Evolutionary conservation across 2,797 vertebrate species (phyloP), one percentile per base, ranked within the genome.

Genomic region (Characodon lateralis): DNA sequence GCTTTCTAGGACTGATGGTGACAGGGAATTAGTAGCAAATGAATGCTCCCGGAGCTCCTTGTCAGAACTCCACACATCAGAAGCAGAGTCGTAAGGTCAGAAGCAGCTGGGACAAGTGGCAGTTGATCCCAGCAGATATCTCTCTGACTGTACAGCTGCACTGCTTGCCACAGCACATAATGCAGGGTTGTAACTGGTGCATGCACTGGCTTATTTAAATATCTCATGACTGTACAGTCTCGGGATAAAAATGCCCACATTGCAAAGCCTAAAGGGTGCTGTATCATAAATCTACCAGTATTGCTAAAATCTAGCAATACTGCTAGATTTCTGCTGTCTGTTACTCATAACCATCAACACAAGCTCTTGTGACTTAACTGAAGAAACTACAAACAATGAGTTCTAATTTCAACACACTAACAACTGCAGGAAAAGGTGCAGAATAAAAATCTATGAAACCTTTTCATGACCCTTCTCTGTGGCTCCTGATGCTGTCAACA

Each of bases 21-120:
- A 89, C 89, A 83, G 80, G 87, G 89, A 93, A 93, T 92, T 91
- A 93, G 89, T 80, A 58, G 88, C 82, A 90, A 92, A 91, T 86
- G 89, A 89, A 88, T 80, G 87, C 91, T 86, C 80, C 78, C 41
- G 26, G 89, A 87, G 86, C 80, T 85, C 74, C 83, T 78, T 92
- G 93, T 94, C 92, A 92, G 83, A 85, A 66, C 83, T 77, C 72
- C 50, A 85, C 84, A 90, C 86, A 71, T 93, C 89, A 91, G 76
- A 59, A 2, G 63, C 59, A 68, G 79, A 80, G 74, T 85, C 89
- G 85, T 86, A 80, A 87, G 91, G 91, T 92, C 90, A 89, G 58
- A 77, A 81, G 83, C 84, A 77, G 77, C 80, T 74, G 85, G 88
- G 88, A 88, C 85, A 82, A 86, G 86, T 78, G 84, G 85, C 84